A percentile compares a stretch with the other conserved stretches of the same genome.
Evolutionary conservation across 2,113 vertebrate species (phyloP).

Genomic region (Eupsittula cactorum): DNA sequence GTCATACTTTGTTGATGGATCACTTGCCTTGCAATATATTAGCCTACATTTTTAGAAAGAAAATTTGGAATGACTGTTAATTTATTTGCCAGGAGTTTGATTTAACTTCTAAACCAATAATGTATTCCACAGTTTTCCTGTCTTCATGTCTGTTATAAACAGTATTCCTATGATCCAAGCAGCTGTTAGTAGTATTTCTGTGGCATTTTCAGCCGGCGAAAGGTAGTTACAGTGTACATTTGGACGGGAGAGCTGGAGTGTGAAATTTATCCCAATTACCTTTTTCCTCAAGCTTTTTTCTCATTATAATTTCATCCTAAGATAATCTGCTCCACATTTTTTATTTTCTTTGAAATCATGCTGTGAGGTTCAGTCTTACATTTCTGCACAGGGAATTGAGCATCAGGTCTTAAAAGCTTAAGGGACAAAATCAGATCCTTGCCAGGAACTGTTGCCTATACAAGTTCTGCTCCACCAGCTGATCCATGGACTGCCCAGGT

Average conservation of each 20-base stretch:
- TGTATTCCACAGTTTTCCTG: constrained; percentile 23
- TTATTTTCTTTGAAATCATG: background rate
- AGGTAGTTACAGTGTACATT: background rate
- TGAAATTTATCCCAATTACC: background rate
- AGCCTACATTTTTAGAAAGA: background rate
- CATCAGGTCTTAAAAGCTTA: background rate
- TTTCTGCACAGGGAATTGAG: background rate
- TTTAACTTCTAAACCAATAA: background rate
- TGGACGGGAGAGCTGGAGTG: background rate
- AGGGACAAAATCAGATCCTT: background rate
- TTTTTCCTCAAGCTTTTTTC: background rate
- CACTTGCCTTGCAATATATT: background rate
- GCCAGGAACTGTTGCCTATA: background rate
- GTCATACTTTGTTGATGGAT: background rate
- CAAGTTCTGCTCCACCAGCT: background rate
- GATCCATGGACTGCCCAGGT: background rate
- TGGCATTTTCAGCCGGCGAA: background rate
- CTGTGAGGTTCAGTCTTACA: background rate
- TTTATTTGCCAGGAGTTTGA: background rate
- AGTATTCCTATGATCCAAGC: background rate
- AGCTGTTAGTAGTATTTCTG: background rate
- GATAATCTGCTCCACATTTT: background rate
- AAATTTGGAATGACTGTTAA: background rate
- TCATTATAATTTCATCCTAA: background rate
- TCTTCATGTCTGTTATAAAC: background rate